These are phyloP conservation scores for Cairina moschata DNA, from an alignment of 2,113 vertebrate genomes.

Conservation along the genomic window DNA sequence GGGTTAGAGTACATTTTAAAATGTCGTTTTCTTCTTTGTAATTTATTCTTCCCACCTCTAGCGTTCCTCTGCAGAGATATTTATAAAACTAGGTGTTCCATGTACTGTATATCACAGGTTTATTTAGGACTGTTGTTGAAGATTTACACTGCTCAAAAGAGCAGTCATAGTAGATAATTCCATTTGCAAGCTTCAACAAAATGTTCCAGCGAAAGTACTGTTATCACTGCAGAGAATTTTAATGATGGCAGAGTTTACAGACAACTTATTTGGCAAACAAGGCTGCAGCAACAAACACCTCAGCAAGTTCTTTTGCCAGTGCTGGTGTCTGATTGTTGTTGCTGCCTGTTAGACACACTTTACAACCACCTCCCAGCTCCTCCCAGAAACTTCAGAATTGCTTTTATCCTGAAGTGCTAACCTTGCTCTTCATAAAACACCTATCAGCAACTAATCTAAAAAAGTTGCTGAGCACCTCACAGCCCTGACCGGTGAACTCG, in stretches of 20 bases:
- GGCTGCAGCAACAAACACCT: background rate
- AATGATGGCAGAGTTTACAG: constrained; percentile 48
- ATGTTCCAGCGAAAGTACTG: constrained; percentile 11
- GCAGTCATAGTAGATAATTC: constrained; percentile 51
- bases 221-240: constrained; percentile 25
- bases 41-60: constrained; percentile 31
- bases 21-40: constrained; percentile 5
- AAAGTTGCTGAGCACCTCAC: background rate
- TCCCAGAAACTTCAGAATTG: background rate
- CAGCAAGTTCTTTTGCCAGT: background rate
- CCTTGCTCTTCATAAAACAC: background rate
- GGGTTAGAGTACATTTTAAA: constrained; percentile 21
- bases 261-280: constrained; percentile 45
- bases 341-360: background rate
- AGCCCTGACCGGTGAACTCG: accelerated
- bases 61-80: constrained; percentile 14
- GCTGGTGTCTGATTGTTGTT: background rate
- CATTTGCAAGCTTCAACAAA: constrained; percentile 55
- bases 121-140: constrained; percentile 56
- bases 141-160: constrained; percentile 63
- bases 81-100: constrained; percentile 56
- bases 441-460: background rate
- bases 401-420: background rate
- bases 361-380: background rate
- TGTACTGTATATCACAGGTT: constrained; percentile 20